phyloP scores from a whole-genome alignment of 1,140 invertebrate genomes.

The Drosophila pseudoananassae region DNA sequence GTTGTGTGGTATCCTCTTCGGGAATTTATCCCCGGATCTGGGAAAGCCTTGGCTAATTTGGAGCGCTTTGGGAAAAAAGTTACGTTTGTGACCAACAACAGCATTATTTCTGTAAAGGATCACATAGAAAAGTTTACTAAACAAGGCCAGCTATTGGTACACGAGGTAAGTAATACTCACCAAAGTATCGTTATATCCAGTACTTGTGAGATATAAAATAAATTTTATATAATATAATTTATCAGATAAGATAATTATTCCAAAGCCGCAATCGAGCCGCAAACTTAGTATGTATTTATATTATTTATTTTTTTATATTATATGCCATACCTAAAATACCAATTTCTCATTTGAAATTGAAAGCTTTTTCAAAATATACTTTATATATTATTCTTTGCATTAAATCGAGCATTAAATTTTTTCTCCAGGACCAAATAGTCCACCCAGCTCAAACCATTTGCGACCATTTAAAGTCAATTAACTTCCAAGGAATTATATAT shows the following conservation, averaged over 20 bases:
- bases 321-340: too few relatives aligned
- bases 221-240: too few relatives aligned
- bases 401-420: too few relatives aligned
- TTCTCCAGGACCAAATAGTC: conserved; percentile 73
- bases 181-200: background rate
- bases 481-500: conserved; percentile 84
- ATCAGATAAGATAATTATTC: too few relatives aligned
- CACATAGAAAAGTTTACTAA: conserved; percentile 71
- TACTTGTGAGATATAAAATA: too few relatives aligned
- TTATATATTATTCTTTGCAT: too few relatives aligned
- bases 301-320: too few relatives aligned
- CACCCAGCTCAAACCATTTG: conserved; percentile 83
- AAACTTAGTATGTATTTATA: too few relatives aligned
- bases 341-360: too few relatives aligned
- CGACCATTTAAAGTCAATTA: conserved; percentile 84
- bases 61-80: conserved; percentile 88
- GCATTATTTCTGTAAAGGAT: conserved; percentile 78
- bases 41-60: conserved; percentile 85
- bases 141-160: conserved; percentile 29
- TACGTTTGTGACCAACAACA: conserved; percentile 91
- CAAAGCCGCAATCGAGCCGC: too few relatives aligned
- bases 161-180: conserved; percentile 20
- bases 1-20: conserved; percentile 86
- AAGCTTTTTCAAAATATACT: too few relatives aligned
- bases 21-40: conserved; percentile 85